A percentile compares a stretch with the other conserved stretches of the same genome.
Conservation (phyloP, 2,888 invertebrate species). For the Ectemnius cavifrons region DNA sequence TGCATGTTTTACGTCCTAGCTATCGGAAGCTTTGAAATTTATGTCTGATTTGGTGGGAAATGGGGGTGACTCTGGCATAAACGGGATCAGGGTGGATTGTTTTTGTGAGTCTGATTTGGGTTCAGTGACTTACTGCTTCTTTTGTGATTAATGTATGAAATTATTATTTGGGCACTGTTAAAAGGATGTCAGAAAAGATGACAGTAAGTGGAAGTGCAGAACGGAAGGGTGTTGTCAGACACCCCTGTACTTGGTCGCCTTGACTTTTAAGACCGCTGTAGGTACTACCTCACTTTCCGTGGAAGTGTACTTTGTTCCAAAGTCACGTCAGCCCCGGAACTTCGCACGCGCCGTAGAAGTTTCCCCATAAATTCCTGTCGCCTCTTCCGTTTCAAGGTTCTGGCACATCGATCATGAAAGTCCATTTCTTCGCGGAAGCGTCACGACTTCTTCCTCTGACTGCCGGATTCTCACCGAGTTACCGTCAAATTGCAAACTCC, state of each 20-base stretch:
- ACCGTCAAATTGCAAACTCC: slow-evolving; percentile 30
- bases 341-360: slow-evolving; percentile 41
- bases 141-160: too few relatives aligned
- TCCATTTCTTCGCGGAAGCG: slow-evolving; percentile 31
- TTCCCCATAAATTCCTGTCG: slow-evolving; percentile 54
- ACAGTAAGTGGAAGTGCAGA: slow-evolving; percentile 9
- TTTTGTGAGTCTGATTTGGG: too few relatives aligned
- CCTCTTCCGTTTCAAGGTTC: slow-evolving; percentile 33
- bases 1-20: too few relatives aligned
- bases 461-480: slow-evolving; percentile 27
- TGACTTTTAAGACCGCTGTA: too few relatives aligned
- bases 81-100: too few relatives aligned
- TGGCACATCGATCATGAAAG: slow-evolving; percentile 51
- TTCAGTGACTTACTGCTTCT: too few relatives aligned
- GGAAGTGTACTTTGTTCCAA: slow-evolving; percentile 21
- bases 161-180: slow-evolving; percentile 27
- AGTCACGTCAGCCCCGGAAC: slow-evolving; percentile 39
- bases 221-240: neutral
- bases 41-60: too few relatives aligned
- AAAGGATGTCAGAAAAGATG: slow-evolving; percentile 9
- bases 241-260: too few relatives aligned
- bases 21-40: too few relatives aligned
- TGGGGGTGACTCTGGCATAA: too few relatives aligned
- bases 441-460: slow-evolving; percentile 25
- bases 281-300: neutral